Evolutionary conservation across 2,797 vertebrate species (phyloP), one percentile per base, ranked within the genome.

Genomic region (Coregonus ussuriensis): DNA sequence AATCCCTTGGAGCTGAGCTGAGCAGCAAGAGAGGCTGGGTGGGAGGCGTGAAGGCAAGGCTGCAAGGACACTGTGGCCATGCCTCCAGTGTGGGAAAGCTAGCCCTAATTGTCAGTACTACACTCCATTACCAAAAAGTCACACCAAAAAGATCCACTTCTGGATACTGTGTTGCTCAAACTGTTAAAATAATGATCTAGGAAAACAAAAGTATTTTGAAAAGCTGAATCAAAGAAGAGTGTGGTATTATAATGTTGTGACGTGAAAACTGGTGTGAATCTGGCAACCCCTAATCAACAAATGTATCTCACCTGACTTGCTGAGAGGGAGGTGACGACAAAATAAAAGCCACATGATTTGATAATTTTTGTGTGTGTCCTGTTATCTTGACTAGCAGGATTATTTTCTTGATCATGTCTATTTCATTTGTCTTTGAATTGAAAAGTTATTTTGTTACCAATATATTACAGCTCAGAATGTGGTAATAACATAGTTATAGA

Each of bases 201-300:
- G 14, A 33, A 71, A 67, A 54, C 56, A 35, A 59, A 70, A 31
- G 21, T 69, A 51, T 76, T 74, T 74, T 67, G n/a, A 71, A 77
- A 59, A 63, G 25, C 9, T 3, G 59, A 63, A 9, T 63, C 59
- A 63, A 63, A 59, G 41, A 47, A 25, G 6, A 21, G n/a, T 11
- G 59, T 66, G 37, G 63, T 74, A 15, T 72, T 56, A 78, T 72
- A 51, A 77, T 69, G 71, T 72, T 76, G 51, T 62, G 71, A 47
- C 18, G 80, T 83, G 78, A 79, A n/a, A 56, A 54, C 6, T 59
- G 53, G 29, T 59, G 31, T 59, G 75, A 78, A 78, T 79, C 41
- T 72, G 68, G 47, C 77, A 62, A 47, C 71, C 72, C 14, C 74
- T 69, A 51, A 81, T 21, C 7, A 72, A 62, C 56, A 72, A 72